Percentiles rank a stretch among this genome's conserved stretches.
Conservation (phyloP, 2,113 vertebrate genomes). For the Triplophysa rosa region DNA sequence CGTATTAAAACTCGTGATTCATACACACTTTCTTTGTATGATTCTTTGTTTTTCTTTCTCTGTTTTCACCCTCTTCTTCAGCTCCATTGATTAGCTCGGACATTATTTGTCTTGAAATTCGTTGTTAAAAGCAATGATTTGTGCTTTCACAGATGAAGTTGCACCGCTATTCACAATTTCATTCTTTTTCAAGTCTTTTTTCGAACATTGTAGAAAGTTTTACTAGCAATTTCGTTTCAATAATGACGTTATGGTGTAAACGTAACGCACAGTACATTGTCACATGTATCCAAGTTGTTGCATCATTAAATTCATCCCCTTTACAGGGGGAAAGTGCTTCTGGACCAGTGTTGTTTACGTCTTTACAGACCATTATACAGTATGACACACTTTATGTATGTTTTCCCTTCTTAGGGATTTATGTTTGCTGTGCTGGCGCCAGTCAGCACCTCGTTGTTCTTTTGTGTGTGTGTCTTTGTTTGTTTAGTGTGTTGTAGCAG, state of each 20-base stretch:
- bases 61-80: constrained; percentile 10
- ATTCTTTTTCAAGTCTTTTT: too few species aligned
- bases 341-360: too few species aligned
- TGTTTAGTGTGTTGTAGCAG: constrained; percentile 22
- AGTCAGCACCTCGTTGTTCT: constrained; percentile 40
- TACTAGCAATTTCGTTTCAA: too few species aligned
- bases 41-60: constrained; percentile 17
- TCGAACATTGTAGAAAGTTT: too few species aligned
- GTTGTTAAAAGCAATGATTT: not conserved
- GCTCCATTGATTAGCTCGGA: constrained; percentile 30
- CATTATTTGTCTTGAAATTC: not conserved
- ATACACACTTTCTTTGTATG: not conserved
- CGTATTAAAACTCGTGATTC: not conserved
- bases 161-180: too few species aligned
- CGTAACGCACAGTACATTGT: too few species aligned
- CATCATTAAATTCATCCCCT: too few species aligned
- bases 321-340: too few species aligned
- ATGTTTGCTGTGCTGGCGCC: constrained; percentile 35
- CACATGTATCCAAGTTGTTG: too few species aligned
- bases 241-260: too few species aligned
- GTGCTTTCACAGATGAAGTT: too few species aligned
- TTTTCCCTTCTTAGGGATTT: not conserved
- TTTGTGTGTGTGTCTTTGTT: constrained; percentile 19
- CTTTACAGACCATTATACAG: not conserved
- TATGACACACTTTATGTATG: not conserved